A percentile compares a stretch with the other conserved stretches of the same genome.
Evolutionary conservation across 2,113 vertebrate species (phyloP).

Genomic region (Nyctibius bracteatus): DNA sequence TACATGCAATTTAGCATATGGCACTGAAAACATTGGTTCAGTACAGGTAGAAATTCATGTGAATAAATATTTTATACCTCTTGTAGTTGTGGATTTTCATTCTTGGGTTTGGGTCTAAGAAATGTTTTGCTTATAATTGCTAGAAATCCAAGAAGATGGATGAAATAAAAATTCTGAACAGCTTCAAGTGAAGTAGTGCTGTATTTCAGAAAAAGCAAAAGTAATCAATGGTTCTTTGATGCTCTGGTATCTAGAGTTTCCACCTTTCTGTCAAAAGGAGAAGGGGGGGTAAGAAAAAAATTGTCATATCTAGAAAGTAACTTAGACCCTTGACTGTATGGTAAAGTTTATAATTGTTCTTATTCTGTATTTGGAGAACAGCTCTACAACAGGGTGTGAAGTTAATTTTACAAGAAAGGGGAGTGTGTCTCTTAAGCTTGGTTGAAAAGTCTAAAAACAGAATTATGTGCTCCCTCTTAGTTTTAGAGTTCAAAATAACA

Average conservation of each 20-base stretch:
- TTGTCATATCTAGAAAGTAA: neutral
- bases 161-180: neutral
- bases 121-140: neutral
- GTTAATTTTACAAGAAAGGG: neutral
- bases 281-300: neutral
- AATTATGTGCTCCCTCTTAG: neutral
- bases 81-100: neutral
- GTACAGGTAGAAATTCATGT: neutral
- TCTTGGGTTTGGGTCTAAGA: neutral
- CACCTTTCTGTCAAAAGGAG: neutral
- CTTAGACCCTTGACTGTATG: neutral
- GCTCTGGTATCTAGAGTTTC: neutral
- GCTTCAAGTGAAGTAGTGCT: neutral
- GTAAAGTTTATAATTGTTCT: neutral
- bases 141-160: neutral
- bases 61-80: neutral
- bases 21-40: neutral
- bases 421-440: neutral
- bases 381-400: neutral
- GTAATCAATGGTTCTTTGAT: neutral
- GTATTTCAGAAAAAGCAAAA: neutral
- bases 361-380: neutral
- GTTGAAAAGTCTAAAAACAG: neutral
- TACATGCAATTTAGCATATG: neutral
- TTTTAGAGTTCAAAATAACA: neutral